Evolutionary conservation across 1,140 invertebrate genomes (phyloP).

Genomic region (Mylabris phalerata): DNA sequence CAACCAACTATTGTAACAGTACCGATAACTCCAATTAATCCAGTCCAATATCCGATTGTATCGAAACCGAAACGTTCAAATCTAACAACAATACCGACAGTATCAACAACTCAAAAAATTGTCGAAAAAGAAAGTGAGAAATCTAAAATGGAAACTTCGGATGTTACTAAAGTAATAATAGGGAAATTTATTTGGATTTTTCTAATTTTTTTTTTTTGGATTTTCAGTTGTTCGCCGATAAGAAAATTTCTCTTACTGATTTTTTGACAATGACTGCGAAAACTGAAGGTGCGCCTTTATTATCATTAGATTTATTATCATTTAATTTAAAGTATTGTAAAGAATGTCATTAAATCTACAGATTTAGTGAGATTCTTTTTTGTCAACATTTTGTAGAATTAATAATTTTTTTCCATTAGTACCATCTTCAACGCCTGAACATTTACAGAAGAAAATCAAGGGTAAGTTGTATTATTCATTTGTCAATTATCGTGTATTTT

Average conservation of each 20-base stretch:
- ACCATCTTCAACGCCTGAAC: constrained; percentile 6
- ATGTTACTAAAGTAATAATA: constrained; percentile 10
- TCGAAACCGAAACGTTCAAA: too few species aligned
- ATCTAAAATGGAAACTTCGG: neutral
- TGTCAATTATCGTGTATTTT: neutral
- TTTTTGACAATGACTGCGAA: constrained; percentile 28
- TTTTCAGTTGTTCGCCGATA: constrained; percentile 32
- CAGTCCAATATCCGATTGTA: too few species aligned
- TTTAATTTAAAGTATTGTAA: too few species aligned
- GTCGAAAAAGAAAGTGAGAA: neutral
- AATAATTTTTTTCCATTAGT: constrained; percentile 7
- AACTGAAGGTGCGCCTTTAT: constrained; percentile 22
- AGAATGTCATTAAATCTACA: too few species aligned
- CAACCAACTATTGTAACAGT: neutral
- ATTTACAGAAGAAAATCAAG: constrained; percentile 17
- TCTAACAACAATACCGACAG: too few species aligned
- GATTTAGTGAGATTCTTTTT: too few species aligned
- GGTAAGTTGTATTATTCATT: constrained; percentile 10
- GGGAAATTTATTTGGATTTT: neutral
- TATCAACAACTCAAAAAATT: neutral
- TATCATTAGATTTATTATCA: too few species aligned
- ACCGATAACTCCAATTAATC: too few species aligned
- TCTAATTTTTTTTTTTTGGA: constrained; percentile 1
- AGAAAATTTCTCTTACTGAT: constrained; percentile 31
- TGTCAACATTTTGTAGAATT: too few species aligned